Evolutionary conservation across 2,888 invertebrate genomes (phyloP).

Genomic region (Globia sparganii): DNA sequence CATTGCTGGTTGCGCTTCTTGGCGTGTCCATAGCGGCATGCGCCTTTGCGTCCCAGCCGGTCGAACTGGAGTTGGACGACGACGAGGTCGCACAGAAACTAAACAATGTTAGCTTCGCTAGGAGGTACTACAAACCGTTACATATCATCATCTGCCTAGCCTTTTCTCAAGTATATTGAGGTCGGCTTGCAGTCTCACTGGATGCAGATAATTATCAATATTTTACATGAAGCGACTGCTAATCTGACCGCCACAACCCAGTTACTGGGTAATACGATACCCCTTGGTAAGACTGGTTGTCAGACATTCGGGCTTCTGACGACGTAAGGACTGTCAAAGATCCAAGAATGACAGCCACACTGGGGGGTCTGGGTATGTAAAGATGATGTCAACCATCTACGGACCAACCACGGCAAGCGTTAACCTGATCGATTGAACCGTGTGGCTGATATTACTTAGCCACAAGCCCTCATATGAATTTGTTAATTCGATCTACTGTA

Average conservation of each 20-base stretch:
- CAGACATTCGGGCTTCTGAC: too few relatives aligned
- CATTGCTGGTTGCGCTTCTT: slow-evolving; percentile 83
- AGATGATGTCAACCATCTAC: too few relatives aligned
- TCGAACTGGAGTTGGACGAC: slow-evolving; percentile 85
- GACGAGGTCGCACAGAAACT: slow-evolving; percentile 85
- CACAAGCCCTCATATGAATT: too few relatives aligned
- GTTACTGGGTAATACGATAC: neutral
- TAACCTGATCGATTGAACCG: too few relatives aligned
- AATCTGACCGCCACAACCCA: neutral
- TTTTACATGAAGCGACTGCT: neutral
- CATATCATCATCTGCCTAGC: neutral
- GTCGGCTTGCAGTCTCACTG: too few relatives aligned
- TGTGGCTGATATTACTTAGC: too few relatives aligned
- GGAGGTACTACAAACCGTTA: slow-evolving; percentile 76
- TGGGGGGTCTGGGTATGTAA: too few relatives aligned
- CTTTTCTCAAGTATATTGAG: neutral
- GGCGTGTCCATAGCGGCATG: slow-evolving; percentile 87
- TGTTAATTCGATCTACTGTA: too few relatives aligned
- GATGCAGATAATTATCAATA: neutral
- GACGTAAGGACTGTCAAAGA: too few relatives aligned
- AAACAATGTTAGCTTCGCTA: slow-evolving; percentile 85
- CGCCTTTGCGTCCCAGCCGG: slow-evolving; percentile 86
- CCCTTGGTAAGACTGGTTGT: neutral
- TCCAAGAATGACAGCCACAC: too few relatives aligned
- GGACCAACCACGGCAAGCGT: too few relatives aligned